Base-by-base conservation (phyloP, 2,797 vertebrate genomes). In the Sciurus carolinensis region DNA sequence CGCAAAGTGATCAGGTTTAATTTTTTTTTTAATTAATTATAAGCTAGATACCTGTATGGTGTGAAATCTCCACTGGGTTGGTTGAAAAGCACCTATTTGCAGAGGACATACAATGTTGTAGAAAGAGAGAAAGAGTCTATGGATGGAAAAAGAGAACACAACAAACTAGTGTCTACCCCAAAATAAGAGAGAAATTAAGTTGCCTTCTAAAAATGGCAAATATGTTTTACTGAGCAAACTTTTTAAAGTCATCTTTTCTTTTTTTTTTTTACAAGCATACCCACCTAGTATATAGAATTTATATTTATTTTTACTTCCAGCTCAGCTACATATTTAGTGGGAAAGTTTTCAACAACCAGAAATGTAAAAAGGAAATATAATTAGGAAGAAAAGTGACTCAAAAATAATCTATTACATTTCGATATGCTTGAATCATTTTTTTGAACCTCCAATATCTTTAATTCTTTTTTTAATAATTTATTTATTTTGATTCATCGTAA, bases 101-200 rank as follows among this genome's bases (percentile, higher is more conserved):
- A 28, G 17, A 88, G 14, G 30, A 17, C 8, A 82, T 3, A 14
- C 33, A 85, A 79, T 33, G 47, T 52, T 90, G 47, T 28, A 10
- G 69, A 79, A 81, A 62, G 59, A 22, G 7, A 10, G 69, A 79
- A 81, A 62, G 22, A 22, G 7, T 26, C 50, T 17, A 50, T 6
- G 0, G 59, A 39, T n/a, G 24, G 12, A 39, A 57, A 91, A 42
- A 85, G 80, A 67, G 24, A 84, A 66, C 11, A 36, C 3, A 91
- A 75, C n/a, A 59, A 50, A 67, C 33, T 54, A 72, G 28, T 69
- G 50, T 33, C 83, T 57, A 73, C n/a, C 67, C 85, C 42, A 20
- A 93, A 96, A 79, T 59, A 42, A 42, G 33, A 92, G 50, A 85
- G 39, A 77, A 75, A 36, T 84, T 84, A 83, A 59, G 7, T 66